A percentile compares a stretch with the other conserved stretches of the same genome.
Evolutionary conservation across 2,888 invertebrate genomes (phyloP).

Genomic region (Tiphia femorata): DNA sequence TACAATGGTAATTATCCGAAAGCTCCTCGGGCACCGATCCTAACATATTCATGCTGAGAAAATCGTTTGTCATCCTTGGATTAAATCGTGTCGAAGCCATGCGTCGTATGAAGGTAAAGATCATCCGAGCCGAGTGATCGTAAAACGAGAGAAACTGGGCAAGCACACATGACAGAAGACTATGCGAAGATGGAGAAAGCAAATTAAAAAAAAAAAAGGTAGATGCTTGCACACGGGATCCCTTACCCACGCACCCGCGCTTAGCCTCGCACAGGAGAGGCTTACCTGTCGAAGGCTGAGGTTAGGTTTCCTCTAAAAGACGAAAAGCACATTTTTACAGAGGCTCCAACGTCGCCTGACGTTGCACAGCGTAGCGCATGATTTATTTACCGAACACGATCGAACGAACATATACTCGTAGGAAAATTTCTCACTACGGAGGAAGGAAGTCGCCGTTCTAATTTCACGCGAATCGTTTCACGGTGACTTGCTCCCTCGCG

Average conservation of each 20-base stretch:
- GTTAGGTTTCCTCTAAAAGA: slow-evolving; percentile 62
- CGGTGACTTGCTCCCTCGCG: not conserved
- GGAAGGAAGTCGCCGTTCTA: not conserved
- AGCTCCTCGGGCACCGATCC: no score
- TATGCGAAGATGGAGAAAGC: no score
- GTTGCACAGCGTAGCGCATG: slow-evolving; percentile 35
- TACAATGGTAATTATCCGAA: no score
- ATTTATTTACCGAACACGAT: no score
- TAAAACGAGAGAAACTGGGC: no score
- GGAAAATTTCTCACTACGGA: not conserved
- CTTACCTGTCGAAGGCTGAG: slow-evolving; percentile 63
- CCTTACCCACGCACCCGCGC: slow-evolving; percentile 29
- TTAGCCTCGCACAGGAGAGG: slow-evolving; percentile 34
- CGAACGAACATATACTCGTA: not conserved
- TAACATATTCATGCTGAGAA: no score
- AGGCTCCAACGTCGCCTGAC: slow-evolving; percentile 16
- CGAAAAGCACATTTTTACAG: slow-evolving; percentile 43
- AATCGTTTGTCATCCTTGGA: no score
- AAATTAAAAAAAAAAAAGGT: slow-evolving; percentile 12
- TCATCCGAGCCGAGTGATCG: no score
- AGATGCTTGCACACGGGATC: slow-evolving; percentile 28
- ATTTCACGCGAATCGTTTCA: not conserved
- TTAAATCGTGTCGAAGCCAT: no score
- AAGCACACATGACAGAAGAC: no score
- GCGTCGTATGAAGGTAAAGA: no score